Evolutionary conservation across 2,888 invertebrate species (phyloP), one percentile per base, ranked within the genome.

Genomic region (Nycteola revayana): DNA sequence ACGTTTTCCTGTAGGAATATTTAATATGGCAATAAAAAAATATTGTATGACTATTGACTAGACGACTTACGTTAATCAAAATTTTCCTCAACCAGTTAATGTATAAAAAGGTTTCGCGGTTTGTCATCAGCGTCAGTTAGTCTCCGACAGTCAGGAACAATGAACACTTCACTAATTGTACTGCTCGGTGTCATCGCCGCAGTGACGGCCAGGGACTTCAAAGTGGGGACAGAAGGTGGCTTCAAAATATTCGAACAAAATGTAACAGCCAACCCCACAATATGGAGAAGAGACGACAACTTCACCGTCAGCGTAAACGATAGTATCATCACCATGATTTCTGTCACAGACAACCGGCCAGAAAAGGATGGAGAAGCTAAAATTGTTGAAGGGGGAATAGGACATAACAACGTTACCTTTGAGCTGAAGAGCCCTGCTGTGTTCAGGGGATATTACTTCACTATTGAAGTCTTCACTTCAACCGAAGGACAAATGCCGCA

Each of bases 1-100:
- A 17, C 11, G 37, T 46, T 85, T 86, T 82, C 85, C 85, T 82
- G 68, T 63, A 81, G 81, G 82, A 81, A 77, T 70, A 58, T 57
- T 53, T 66, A 66, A 62, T 61, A 29, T 64, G 62, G 52, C 59
- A 70, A 66, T 69, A 75, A 75, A 68, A 70, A 71, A 66, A 46
- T 64, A 61, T 59, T 59, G 56, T 50, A 46, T 67, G 65, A 71
- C 60, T 66, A 59, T 18, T n/a, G n/a, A n/a, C 14, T 21, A 7
- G 59, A 60, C 74, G 65, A 67, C 60, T 60, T 32, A 48, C 29
- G 35, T 45, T 52, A 49, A 47, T 34, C 53, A 61, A 63, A 62
- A 60, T 76, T 84, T 84, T 84, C 82, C 86, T 82, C 44, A 72
- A 70, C 42, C 46, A 20, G 36, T 4, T 18, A 41, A 25, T 21